Percentiles rank a stretch among this genome's conserved stretches.
These are phyloP conservation scores for Eupithecia abbreviata DNA, from an alignment of 2,888 invertebrate genomes.

Conservation along the genomic window DNA sequence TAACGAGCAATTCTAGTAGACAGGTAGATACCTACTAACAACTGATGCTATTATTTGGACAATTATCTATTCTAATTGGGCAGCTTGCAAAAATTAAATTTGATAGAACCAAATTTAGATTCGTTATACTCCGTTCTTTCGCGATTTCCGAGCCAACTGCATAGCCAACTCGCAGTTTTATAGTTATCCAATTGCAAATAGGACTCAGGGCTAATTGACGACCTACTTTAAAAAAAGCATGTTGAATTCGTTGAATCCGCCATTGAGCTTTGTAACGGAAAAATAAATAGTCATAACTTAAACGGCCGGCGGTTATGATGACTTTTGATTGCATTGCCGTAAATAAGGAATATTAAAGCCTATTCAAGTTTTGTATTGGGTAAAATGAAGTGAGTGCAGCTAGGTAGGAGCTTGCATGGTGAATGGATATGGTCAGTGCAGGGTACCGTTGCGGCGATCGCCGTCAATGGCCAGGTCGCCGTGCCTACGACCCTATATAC, in stretches of 20 bases:
- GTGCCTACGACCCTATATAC: slow-evolving; percentile 71
- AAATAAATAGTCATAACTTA: slow-evolving; percentile 29
- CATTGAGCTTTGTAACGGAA: slow-evolving; percentile 29
- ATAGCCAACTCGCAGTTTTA: slow-evolving; percentile 24
- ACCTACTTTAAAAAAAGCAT: slow-evolving; percentile 37
- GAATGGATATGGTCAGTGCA: slow-evolving; percentile 62
- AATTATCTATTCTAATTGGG: neutral
- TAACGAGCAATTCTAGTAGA: slow-evolving; percentile 15
- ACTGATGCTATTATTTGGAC: neutral
- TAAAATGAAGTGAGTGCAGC: slow-evolving; percentile 46
- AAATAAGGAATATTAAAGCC: slow-evolving; percentile 33
- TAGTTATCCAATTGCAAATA: slow-evolving; percentile 30
- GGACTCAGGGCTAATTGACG: slow-evolving; percentile 38
- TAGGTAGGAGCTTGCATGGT: slow-evolving; percentile 54
- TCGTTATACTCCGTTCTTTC: neutral
- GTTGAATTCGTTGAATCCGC: slow-evolving; percentile 39
- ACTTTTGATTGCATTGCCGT: slow-evolving; percentile 15
- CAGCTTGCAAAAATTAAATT: neutral
- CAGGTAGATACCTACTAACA: neutral
- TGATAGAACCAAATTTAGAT: neutral
- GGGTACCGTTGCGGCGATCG: slow-evolving; percentile 71
- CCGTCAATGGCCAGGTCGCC: slow-evolving; percentile 69
- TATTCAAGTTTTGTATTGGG: slow-evolving; percentile 20
- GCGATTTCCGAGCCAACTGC: slow-evolving; percentile 19
- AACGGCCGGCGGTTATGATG: slow-evolving; percentile 28